These are phyloP conservation scores for Phorcus lineatus DNA, from an alignment of 2,888 invertebrate genomes.

Conservation along the genomic window DNA sequence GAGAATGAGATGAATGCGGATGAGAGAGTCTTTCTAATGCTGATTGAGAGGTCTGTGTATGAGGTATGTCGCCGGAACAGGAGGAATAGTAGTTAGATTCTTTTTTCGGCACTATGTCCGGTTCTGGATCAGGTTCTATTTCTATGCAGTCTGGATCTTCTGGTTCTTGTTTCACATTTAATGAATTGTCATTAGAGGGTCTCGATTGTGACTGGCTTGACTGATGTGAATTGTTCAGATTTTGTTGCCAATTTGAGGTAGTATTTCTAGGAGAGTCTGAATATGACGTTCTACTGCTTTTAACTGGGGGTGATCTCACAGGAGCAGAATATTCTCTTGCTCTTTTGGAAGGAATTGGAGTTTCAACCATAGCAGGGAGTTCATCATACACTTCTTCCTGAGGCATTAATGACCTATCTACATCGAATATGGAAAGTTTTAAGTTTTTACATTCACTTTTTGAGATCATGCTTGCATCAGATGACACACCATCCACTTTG, in stretches of 20 bases:
- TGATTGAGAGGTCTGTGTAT: constrained; percentile 12
- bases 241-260: not conserved
- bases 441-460: constrained; percentile 15
- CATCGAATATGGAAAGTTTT: constrained; percentile 21
- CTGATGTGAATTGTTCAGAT: not conserved
- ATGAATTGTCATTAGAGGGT: not conserved
- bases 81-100: not conserved
- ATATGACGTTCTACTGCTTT: constrained; percentile 5
- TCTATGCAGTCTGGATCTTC: constrained; percentile 18
- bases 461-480: constrained; percentile 19
- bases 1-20: constrained; percentile 16
- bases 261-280: not conserved
- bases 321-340: not conserved
- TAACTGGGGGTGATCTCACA: not conserved
- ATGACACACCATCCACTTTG: constrained; percentile 22
- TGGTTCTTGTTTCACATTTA: constrained; percentile 18
- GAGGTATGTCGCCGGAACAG: constrained; percentile 1
- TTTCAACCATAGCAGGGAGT: not conserved
- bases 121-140: constrained; percentile 18
- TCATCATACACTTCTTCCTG: not conserved
- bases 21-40: constrained; percentile 13
- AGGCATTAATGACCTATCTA: constrained; percentile 9
- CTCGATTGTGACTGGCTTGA: not conserved
- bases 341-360: constrained; percentile 6
- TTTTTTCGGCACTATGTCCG: constrained; percentile 9